phyloP scores from a whole-genome alignment of 1,140 invertebrate species.

The Leptinotarsa defecta region DNA sequence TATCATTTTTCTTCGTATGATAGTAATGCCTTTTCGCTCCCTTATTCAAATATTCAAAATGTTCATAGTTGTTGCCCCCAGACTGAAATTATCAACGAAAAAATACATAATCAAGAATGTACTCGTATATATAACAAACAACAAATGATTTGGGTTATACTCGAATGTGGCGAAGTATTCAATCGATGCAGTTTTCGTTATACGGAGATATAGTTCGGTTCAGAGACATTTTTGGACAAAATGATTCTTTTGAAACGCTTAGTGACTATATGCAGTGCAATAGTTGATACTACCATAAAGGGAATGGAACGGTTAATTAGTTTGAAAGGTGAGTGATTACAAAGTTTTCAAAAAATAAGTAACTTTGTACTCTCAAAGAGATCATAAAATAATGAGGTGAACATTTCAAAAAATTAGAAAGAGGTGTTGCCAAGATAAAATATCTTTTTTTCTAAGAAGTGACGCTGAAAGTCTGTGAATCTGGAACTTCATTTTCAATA shows the following conservation, averaged over 20 bases:
- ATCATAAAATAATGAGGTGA: no score
- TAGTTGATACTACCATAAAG: background rate
- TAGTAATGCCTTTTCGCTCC: no score
- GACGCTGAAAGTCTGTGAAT: no score
- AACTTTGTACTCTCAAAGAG: no score
- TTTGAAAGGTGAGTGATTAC: background rate
- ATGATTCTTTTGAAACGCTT: background rate
- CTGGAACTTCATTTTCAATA: no score
- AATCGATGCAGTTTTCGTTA: background rate
- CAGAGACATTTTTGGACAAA: background rate
- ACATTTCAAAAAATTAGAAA: no score
- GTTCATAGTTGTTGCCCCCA: no score
- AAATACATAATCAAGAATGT: background rate
- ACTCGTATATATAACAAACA: background rate
- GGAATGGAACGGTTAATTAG: background rate
- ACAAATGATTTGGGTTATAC: background rate
- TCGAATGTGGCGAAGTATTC: background rate
- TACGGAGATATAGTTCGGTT: background rate
- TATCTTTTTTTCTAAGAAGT: no score
- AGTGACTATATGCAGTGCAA: background rate
- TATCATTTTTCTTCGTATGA: no score
- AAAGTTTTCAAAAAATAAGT: no score
- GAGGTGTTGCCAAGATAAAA: no score
- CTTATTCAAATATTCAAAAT: no score
- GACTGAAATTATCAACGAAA: background rate